Base-by-base conservation (phyloP, 1,140 invertebrate genomes). In the Apis dorsata region DNA sequence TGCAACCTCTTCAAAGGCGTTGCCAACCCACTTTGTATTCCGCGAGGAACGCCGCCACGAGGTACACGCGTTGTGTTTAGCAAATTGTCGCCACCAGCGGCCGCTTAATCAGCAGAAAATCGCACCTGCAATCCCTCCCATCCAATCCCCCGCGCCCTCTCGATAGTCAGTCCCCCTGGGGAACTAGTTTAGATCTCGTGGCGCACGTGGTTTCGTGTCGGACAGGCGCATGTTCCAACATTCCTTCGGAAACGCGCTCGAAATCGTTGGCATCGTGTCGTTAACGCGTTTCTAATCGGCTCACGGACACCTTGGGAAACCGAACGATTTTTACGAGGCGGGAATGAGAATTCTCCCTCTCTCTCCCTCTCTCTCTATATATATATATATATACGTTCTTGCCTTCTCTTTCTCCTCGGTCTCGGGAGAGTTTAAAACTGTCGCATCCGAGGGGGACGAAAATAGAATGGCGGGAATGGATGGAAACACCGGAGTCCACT, bases 11-110 rank as follows among this genome's bases (percentile, higher is more conserved):
- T 83, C 81, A 72, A 78, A 79, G 81, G 76, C 81, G 76, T 83
- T 83, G 81, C 76, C 81, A 78, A 72, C 66, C 44, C 77, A 71
- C 76, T 84, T 84, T 80, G 78, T 84, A 84, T 84, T 80, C 82
- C 82, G 63, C 82, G 57, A 73, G 66, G 66, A 44, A 55, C 77
- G 28, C 75, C 28, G 49, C 57, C 68, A 55, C 62, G 55, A 55
- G 62, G 82, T 53, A 84, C 82, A 78, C 82, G 82, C 78, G 76
- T 84, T 80, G 82, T 80, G 82, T 80, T 84, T 84, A 73, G 78
- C 77, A 82, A 85, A 81, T 85, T 73, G 57, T 84, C 78, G 69
- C 63, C 59, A 51, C 65, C 69, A 44, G 24, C 55, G 76, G 28
- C 34, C 63, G 81, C 81, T 78, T 78, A 70, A 83, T 83, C 81